A percentile compares a stretch with the other conserved stretches of the same genome.
Conservation (phyloP, 2,888 invertebrate genomes). For the Thyatira batis region DNA sequence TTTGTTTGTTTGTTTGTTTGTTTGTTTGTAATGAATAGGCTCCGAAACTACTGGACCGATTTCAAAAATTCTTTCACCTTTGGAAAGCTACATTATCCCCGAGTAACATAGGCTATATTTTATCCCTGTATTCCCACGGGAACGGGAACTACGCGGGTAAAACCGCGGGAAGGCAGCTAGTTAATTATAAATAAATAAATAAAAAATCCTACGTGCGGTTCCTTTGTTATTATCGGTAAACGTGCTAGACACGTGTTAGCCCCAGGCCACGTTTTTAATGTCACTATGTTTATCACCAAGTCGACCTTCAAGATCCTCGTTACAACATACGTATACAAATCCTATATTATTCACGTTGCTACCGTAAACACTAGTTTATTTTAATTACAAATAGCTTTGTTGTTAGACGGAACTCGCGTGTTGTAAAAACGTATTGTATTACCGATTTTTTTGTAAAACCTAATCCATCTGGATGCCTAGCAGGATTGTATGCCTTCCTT, state of each 20-base stretch:
- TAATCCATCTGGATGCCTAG: no score
- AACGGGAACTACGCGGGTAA: no score
- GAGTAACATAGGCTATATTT: no score
- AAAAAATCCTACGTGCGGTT: conserved; percentile 2
- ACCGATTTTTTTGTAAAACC: not conserved
- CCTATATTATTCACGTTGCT: not conserved
- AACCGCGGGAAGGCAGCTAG: no score
- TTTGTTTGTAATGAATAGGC: no score
- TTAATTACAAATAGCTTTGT: not conserved
- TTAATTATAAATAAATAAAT: not conserved
- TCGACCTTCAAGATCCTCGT: conserved; percentile 26
- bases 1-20: no score
- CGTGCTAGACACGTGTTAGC: not conserved
- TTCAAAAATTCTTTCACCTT: no score
- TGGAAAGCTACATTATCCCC: no score
- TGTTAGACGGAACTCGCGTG: not conserved
- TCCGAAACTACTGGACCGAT: no score
- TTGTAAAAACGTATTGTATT: not conserved
- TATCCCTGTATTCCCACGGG: no score
- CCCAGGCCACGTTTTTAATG: conserved; percentile 14
- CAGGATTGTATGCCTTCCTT: no score
- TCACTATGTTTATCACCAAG: conserved; percentile 24
- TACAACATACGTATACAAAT: conserved; percentile 2
- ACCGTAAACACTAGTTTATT: not conserved
- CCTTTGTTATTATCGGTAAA: not conserved